Percentiles rank a stretch among this genome's conserved stretches.
These are phyloP conservation scores for Ciconia nigra DNA, from an alignment of 2,797 vertebrate species.

Conservation along the genomic window DNA sequence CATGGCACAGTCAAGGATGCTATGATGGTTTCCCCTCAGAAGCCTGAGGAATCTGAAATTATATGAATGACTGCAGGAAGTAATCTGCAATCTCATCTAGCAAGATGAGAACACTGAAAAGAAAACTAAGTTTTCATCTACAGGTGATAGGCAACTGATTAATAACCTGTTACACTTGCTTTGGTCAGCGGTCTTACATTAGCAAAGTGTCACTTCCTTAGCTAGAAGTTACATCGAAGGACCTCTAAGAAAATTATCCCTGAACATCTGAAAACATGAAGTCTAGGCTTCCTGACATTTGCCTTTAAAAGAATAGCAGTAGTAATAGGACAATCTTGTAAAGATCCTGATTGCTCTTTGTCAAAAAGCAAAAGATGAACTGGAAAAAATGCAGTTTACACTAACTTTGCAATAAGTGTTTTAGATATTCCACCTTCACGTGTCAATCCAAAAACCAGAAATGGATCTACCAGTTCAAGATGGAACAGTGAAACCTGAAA, in stretches of 20 bases:
- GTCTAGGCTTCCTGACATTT: not conserved
- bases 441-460: not conserved
- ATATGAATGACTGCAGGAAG: not conserved
- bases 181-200: not conserved
- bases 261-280: not conserved
- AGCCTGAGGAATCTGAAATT: not conserved
- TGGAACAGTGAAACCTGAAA: not conserved
- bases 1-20: not conserved
- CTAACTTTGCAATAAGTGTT: not conserved
- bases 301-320: not conserved
- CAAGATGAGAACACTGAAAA: not conserved
- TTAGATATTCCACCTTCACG: not conserved
- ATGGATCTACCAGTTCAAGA: not conserved
- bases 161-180: not conserved
- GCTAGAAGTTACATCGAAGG: not conserved
- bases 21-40: not conserved
- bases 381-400: not conserved
- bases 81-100: not conserved
- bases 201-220: not conserved
- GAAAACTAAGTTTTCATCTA: not conserved
- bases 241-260: not conserved
- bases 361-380: not conserved
- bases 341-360: not conserved
- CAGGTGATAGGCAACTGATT: not conserved
- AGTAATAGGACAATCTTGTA: not conserved